Percentiles rank a stretch among this genome's conserved stretches.
Conservation (phyloP, 2,888 invertebrate species). For the Dynastes maya region DNA sequence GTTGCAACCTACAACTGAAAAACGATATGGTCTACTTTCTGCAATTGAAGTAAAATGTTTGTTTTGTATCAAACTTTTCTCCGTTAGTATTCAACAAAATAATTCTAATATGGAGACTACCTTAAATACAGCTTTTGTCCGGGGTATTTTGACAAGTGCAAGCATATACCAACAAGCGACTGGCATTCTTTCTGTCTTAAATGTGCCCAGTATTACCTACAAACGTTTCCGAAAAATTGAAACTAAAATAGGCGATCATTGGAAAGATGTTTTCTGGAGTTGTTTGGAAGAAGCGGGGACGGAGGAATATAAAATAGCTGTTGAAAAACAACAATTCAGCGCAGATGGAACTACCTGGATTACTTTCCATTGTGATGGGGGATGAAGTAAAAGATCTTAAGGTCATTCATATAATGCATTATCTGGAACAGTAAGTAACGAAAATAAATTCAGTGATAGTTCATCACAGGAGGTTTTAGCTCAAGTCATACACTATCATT, state of each 20-base stretch:
- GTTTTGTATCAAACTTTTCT: conserved; percentile 6
- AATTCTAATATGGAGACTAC: neutral
- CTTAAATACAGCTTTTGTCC: conserved; percentile 18
- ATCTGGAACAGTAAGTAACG: conserved; percentile 29
- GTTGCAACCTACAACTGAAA: neutral
- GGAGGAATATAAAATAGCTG: conserved; percentile 31
- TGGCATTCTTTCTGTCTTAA: neutral
- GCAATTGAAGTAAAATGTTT: neutral
- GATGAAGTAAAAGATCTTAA: conserved; percentile 51
- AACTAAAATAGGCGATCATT: neutral
- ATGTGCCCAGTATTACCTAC: conserved; percentile 21
- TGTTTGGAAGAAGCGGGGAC: conserved; percentile 37
- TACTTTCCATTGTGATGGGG: conserved; percentile 48
- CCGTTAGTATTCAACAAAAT: neutral
- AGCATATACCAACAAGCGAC: conserved; percentile 19
- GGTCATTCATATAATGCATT: conserved; percentile 39
- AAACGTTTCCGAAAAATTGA: conserved; percentile 10
- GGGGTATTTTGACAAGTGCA: conserved; percentile 32
- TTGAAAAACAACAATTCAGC: conserved; percentile 10
- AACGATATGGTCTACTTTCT: neutral
- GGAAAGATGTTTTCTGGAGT: conserved; percentile 35
- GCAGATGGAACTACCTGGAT: conserved; percentile 42
- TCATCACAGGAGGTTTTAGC: too few relatives aligned
- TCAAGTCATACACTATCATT: too few relatives aligned
- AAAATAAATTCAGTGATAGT: too few relatives aligned